Conservation (phyloP, 1,140 invertebrate genomes). For the Saccostrea glomerata region DNA sequence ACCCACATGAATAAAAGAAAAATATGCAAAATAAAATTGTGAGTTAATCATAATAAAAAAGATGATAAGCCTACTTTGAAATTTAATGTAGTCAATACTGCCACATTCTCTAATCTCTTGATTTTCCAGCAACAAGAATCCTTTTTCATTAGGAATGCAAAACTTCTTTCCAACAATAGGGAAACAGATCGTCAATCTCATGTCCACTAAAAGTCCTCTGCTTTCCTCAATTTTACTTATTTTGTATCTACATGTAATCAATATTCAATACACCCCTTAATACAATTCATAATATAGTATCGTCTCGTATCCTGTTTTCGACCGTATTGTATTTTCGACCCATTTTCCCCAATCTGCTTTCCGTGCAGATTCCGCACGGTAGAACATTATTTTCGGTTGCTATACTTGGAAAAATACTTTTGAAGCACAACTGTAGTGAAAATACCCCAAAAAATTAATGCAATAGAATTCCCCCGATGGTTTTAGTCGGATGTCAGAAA, state of each 20-base stretch:
- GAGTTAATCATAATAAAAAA: not conserved
- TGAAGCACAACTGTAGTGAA: too few relatives aligned
- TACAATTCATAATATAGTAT: too few relatives aligned
- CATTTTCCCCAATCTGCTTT: too few relatives aligned
- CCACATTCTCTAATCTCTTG: constrained; percentile 46
- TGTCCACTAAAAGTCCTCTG: constrained; percentile 49
- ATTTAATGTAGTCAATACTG: not conserved
- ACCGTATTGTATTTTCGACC: too few relatives aligned
- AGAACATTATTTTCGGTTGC: too few relatives aligned
- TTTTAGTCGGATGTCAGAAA: too few relatives aligned
- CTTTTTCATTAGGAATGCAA: constrained; percentile 60
- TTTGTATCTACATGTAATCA: constrained; percentile 13
- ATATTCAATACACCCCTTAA: too few relatives aligned
- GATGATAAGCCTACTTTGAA: constrained; percentile 8
- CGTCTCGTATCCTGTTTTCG: too few relatives aligned
- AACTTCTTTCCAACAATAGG: constrained; percentile 54
- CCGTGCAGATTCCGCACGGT: too few relatives aligned
- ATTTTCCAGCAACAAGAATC: constrained; percentile 56
- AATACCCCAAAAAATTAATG: too few relatives aligned
- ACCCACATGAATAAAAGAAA: not conserved
- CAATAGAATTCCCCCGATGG: too few relatives aligned
- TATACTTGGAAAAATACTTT: too few relatives aligned
- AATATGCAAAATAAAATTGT: not conserved
- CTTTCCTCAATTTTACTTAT: not conserved
- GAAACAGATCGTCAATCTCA: constrained; percentile 60